Base-by-base conservation (phyloP, 2,888 invertebrate species). In the Amitus sp. region DNA sequence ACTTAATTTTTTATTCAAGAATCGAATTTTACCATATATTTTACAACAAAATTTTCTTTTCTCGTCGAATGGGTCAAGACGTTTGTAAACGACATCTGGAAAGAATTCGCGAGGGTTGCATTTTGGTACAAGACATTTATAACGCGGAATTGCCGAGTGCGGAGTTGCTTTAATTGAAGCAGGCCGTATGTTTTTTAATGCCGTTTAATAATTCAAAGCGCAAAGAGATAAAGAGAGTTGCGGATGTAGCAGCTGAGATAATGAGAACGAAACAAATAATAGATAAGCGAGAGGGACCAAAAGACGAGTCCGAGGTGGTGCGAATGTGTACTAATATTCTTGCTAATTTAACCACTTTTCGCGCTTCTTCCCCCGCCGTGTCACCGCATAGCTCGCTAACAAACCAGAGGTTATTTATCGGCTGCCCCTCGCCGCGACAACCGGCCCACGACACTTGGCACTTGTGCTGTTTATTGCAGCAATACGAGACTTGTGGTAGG, bases 321-420 rank as follows among this genome's bases (percentile, higher is more conserved):
- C 69, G 73, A 78, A 77, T 72, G 74, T 69, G 74, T 72, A 76
- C 77, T 80, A 78, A 81, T 81, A 80, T 77, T 76, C 76, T 71
- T 69, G 75, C 79, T 80, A 81, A 81, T 81, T 81, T 76, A 75
- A 73, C 76, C 75, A 67, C 71, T 70, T 68, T 71, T 70, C 69
- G 63, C 71, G 67, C 65, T 56, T 68, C 15, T 4, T 53, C 52
- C 69, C 61, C 51, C 49, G 19, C 28, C n/a, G 46, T 55, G 61
- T 58, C 67, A 62, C 64, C 62, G 65, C 66, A 67, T 70, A 71
- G 71, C 74, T 67, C 67, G 73, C 77, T 79, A 80, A 82, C 82
- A 82, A 82, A 82, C 72, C 76, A 79, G 80, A 75, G 73, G 80
- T 82, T 80, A 82, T 82, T 81, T 82, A 82, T 82, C 76, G 67